These are phyloP conservation scores for Artibeus lituratus DNA, from an alignment of 2,797 vertebrate genomes.

Conservation along the genomic window DNA sequence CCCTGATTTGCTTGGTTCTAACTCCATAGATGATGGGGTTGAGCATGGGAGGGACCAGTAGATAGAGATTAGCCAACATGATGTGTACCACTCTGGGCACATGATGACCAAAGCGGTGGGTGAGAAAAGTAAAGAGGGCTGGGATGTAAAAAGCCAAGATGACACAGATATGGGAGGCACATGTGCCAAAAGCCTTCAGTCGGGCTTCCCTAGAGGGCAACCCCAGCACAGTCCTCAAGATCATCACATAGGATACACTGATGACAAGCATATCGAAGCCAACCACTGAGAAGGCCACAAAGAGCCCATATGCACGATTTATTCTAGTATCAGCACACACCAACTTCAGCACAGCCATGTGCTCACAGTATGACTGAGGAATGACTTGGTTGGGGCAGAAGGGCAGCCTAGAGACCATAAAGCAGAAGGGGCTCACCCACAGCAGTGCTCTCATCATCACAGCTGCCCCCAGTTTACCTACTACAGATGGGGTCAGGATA, in stretches of 20 bases:
- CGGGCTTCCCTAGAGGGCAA: constrained; percentile 55
- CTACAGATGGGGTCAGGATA: constrained; percentile 77
- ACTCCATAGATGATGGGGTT: constrained; percentile 75
- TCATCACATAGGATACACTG: constrained; percentile 45
- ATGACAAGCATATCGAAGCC: constrained; percentile 75
- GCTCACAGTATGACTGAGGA: constrained; percentile 80
- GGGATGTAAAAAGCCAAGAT: constrained; percentile 47
- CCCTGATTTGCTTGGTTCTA: constrained; percentile 71
- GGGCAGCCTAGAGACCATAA: constrained; percentile 76
- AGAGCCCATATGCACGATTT: constrained; percentile 78
- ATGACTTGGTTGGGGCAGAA: constrained; percentile 74
- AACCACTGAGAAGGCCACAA: constrained; percentile 65
- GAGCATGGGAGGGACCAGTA: constrained; percentile 69
- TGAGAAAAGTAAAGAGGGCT: constrained; percentile 54
- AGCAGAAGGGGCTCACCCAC: constrained; percentile 68
- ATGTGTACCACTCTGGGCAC: not conserved
- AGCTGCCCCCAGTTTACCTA: constrained; percentile 67
- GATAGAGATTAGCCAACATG: constrained; percentile 53
- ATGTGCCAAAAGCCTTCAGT: constrained; percentile 62
- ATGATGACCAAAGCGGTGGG: constrained; percentile 51
- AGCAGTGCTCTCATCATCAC: constrained; percentile 74
- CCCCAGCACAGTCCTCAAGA: constrained; percentile 48
- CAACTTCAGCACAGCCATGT: constrained; percentile 83
- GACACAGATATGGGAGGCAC: constrained; percentile 61
- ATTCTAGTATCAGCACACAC: constrained; percentile 76